Base-by-base conservation (phyloP, 1,140 invertebrate species). In the Zaprionus lachaisei region DNA sequence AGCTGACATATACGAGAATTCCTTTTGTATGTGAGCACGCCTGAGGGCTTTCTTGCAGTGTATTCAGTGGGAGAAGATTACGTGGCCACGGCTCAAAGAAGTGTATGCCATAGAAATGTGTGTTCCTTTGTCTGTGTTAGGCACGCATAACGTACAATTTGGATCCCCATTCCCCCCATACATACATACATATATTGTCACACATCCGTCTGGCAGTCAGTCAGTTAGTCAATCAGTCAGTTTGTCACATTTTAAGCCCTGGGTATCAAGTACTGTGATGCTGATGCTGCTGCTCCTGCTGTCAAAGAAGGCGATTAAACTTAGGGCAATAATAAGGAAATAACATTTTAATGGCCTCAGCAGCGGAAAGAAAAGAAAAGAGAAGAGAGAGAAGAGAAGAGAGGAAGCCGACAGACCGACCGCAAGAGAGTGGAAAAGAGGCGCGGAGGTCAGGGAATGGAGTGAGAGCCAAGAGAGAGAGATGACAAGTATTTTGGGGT, bases 301-400 rank as follows among this genome's bases (percentile, higher is more conserved):
- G 70, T 61, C 62, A 79, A 75, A 58, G 81, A 84, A 72, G 75
- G 58, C 84, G 83, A 75, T 87, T 83, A 89, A 80, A 81, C 83
- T 77, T 63, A 79, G 81, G 79, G 81, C 84, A 87, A 87, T 89
- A 89, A 89, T 89, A 90, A 91, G 85, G 85, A 89, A 89, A 89
- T 90, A 89, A 89, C 81, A 85, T 89, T 89, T 90, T 90, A 89
- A 89, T 89, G 83, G 77, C 55, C 24, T 56, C 54, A 24, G 24
- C 37, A 67, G 55, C 49, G 38, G 2, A 54, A 34, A 64, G 37
- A 41, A 28, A 51, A 60, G 24, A 37, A 24, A 22, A 47, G 20
- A 51, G 12, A 14, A 49, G 47, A 56, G 37, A 49, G 47, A 56
- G 37, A 31, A 37, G 38, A 37, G 20, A 38, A 34, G 20, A 68